phyloP scores from a whole-genome alignment of 2,797 vertebrate genomes.

The Malacoctenus gilli region DNA sequence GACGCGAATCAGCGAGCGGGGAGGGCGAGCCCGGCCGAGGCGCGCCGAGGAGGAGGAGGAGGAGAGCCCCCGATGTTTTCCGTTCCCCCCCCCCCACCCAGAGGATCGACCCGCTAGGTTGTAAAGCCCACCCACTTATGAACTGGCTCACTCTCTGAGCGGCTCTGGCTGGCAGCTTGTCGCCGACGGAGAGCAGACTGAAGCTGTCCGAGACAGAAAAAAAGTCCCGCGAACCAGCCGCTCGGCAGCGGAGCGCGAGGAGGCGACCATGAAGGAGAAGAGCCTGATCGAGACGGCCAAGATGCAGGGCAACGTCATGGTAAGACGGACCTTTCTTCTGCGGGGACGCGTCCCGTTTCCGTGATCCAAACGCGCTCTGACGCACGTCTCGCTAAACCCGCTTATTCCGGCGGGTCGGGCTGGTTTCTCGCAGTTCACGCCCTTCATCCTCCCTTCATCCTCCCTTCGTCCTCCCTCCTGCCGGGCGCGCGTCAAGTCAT shows the following conservation, averaged over 20 bases:
- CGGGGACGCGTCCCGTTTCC: neutral
- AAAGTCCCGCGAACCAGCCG: no score
- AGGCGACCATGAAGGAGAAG: slow-evolving; percentile 90
- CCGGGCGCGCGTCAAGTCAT: no score
- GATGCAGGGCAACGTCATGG: slow-evolving; percentile 93
- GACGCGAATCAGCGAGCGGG: no score
- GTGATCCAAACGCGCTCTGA: slow-evolving; percentile 18
- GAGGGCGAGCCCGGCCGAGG: no score
- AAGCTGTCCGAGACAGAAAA: slow-evolving; percentile 36
- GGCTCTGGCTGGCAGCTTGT: slow-evolving; percentile 46
- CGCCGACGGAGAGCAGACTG: slow-evolving; percentile 53
- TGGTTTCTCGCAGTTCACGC: slow-evolving; percentile 36
- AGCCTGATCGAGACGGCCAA: slow-evolving; percentile 95
- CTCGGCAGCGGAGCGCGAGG: slow-evolving; percentile 17
- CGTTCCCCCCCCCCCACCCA: neutral
- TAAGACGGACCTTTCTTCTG: slow-evolving; percentile 57
- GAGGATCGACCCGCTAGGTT: slow-evolving; percentile 42
- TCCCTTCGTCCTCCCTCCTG: no score
- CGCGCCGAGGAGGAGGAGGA: no score
- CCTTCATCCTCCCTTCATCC: slow-evolving; percentile 24
- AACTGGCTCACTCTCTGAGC: slow-evolving; percentile 50
- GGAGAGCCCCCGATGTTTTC: neutral
- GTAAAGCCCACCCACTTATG: slow-evolving; percentile 65
- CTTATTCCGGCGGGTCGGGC: neutral
- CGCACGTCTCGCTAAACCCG: slow-evolving; percentile 34